Percentiles rank a stretch among this genome's conserved stretches.
Conservation (phyloP, 1,140 invertebrate genomes). For the Drosophila bocki region DNA sequence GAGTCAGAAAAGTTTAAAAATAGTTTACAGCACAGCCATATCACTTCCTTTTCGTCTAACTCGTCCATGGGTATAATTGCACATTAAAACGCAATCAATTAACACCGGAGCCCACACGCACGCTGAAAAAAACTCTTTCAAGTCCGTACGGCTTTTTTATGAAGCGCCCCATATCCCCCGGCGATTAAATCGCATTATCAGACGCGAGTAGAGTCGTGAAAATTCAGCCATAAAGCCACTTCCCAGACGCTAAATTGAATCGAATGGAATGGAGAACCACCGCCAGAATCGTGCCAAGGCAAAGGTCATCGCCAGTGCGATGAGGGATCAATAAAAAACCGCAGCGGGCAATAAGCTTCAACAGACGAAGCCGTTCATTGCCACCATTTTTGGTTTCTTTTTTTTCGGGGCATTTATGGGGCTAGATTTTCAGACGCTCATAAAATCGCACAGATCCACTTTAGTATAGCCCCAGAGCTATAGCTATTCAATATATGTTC, state of each 20-base stretch:
- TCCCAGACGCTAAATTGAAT: conserved; percentile 43
- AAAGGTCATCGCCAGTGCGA: conserved; percentile 40
- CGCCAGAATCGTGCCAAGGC: conserved; percentile 53
- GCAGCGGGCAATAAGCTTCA: conserved; percentile 1
- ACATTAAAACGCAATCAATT: conserved; percentile 71
- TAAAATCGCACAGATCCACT: conserved; percentile 43
- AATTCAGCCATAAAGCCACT: conserved; percentile 45
- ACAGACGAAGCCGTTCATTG: conserved; percentile 40
- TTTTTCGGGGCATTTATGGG: conserved; percentile 31
- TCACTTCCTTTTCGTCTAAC: conserved; percentile 8
- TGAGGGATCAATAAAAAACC: conserved; percentile 48
- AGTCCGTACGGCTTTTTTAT: conserved; percentile 46
- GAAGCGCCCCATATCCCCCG: conserved; percentile 12
- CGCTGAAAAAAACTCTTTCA: conserved; percentile 39
- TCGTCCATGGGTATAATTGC: conserved; percentile 44
- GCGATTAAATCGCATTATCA: conserved; percentile 61
- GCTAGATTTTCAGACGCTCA: conserved; percentile 44
- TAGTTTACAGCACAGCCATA: conserved; percentile 21
- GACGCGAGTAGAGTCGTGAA: conserved; percentile 33
- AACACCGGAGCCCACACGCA: conserved; percentile 12
- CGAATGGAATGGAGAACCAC: conserved; percentile 21
- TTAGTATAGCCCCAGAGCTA: conserved; percentile 8
- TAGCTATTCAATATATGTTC: not conserved
- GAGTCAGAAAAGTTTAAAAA: conserved; percentile 13
- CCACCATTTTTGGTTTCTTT: conserved; percentile 5